Evolutionary conservation across 2,113 vertebrate species (phyloP).

Genomic region (Ochotona princeps): DNA sequence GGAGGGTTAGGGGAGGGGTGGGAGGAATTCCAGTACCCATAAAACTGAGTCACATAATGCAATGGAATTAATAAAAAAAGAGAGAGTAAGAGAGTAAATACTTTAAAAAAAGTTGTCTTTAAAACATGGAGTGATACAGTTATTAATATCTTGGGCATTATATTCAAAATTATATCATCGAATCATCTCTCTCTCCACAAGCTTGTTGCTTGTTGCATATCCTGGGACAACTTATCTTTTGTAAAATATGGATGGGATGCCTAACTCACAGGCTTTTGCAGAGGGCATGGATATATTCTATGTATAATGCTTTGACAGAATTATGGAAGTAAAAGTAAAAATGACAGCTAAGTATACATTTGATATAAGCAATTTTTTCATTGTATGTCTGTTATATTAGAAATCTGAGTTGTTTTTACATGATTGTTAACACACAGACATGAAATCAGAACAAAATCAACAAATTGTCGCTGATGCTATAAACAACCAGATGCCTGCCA

Average conservation of each 20-base stretch:
- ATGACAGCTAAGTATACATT: constrained; percentile 10
- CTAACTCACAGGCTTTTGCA: not conserved
- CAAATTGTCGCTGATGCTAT: constrained; percentile 51
- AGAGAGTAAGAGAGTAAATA: no score
- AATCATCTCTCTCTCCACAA: not conserved
- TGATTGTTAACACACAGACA: constrained; percentile 14
- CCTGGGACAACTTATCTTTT: not conserved
- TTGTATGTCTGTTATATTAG: not conserved
- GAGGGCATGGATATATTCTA: not conserved
- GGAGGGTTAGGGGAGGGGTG: no score
- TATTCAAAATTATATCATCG: not conserved
- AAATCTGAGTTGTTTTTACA: constrained; percentile 46
- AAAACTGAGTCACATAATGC: no score
- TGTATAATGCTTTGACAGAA: not conserved
- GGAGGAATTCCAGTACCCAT: no score
- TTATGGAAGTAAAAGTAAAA: constrained; percentile 20
- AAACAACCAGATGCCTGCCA: constrained; percentile 65
- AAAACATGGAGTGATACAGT: not conserved
- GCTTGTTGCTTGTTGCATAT: not conserved
- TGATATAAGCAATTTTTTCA: not conserved
- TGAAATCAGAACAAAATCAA: constrained; percentile 69
- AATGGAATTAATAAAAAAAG: no score
- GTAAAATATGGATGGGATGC: not conserved
- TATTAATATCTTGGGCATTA: not conserved
- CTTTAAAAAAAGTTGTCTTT: not conserved